Evolutionary conservation across 1,140 invertebrate genomes (phyloP), one percentile per base, ranked within the genome.

Genomic region (Sarcophaga bullata): DNA sequence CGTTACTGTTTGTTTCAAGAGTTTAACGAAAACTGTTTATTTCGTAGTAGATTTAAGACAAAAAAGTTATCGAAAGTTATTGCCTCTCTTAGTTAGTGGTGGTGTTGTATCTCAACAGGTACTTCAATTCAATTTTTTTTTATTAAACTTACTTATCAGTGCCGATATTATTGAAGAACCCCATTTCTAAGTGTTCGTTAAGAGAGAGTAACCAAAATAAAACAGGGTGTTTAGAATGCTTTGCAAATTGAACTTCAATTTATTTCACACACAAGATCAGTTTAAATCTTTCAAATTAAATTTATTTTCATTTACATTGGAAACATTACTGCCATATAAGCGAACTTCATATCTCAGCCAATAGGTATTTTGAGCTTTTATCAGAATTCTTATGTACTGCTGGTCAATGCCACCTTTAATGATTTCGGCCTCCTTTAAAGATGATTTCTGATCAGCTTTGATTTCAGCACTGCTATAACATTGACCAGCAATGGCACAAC

Each of bases 11-110:
- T 48, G 48, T 50, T 78, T 78, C 48, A 19, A 78, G 75, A 78
- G 49, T 78, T 78, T 50, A 48, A 15, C n/a, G 48, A 78, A 78
- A 78, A 78, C 75, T 78, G 75, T 78, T 78, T 17, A 19, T 52
- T 52, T 52, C 13, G 50, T 10, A 10, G 13, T 52, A 6, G 6
- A 52, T 10, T 52, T 9, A 6, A 10, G 13, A 6, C 50, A 52
- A 52, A 52, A n/a, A 52, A 10, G 50, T 52, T 52, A 52, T 52
- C 9, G n/a, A 68, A 68, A 19, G 17, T 68, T 19, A 25, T 17
- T 37, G 25, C 25, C 25, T 37, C 25, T 37, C 25, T 37, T 37
- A 37, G 25, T 4, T n/a, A 37, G 4, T 37, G 25, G 25, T 37
- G 25, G 25, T 37, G 4, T 37, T 37, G 25, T 37, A 37, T 37